Base-by-base conservation (phyloP, 2,113 vertebrate species). In the Sapayoa aenigma region DNA sequence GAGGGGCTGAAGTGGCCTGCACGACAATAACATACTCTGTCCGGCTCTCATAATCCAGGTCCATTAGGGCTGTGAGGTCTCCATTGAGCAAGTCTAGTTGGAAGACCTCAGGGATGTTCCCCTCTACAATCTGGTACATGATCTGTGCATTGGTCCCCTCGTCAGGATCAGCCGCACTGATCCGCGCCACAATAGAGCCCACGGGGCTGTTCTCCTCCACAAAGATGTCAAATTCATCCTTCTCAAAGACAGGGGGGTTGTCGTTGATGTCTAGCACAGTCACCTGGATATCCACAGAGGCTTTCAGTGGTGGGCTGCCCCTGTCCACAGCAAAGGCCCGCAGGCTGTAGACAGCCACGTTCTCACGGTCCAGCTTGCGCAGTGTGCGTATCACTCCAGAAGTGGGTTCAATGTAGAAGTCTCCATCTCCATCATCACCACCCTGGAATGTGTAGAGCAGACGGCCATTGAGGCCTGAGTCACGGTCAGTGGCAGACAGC, bases 111-210 rank as follows among this genome's bases (percentile, higher is more conserved):
- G 99, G 99, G 66, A 98, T 97, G 50, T 99, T 99, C 37, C 99
- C 99, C 92, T 99, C 99, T 52, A 99, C 99, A 0, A 99, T 99
- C 96, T 99, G 99, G 89, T 99, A 99, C 98, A 99, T 99, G 96
- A 99, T 99, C 95, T 99, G 99, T 42, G 99, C 99, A 0, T 99
- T 99, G 58, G 99, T 98, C 52, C 99, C 99, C 72, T 99, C 99
- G 0, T 99, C 99, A 0, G 99, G 99, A 93, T 99, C 99, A 0
- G 98, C 96, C 35, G 99, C 99, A 1, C 94, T 98, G 86, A 99
- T 98, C 14, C 97, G 97, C 4, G 99, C 99, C 94, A 99, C 98
- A 9, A 99, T 98, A 1, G 99, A 99, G 28, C 99, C 99, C 41
- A 99, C 98, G 0, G 97, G 98, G 77, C 99, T 99, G 96, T 99